phyloP scores from a whole-genome alignment of 2,113 vertebrate genomes.

The Daphoenositta chrysoptera region DNA sequence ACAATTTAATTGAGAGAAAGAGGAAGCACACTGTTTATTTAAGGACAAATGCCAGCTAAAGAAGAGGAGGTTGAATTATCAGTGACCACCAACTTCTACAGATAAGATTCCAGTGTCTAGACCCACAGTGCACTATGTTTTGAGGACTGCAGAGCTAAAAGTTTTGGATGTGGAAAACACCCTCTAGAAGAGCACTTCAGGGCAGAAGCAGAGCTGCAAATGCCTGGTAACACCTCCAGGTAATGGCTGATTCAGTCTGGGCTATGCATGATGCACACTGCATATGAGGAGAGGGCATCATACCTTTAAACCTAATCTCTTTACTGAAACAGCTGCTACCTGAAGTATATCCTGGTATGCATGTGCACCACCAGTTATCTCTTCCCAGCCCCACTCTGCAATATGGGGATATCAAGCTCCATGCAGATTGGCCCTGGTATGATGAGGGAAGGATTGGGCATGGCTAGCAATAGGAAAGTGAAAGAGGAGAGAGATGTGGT shows the following conservation, averaged over 20 bases:
- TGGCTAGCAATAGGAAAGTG: not conserved
- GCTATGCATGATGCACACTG: not conserved
- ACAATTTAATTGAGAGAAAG: not conserved
- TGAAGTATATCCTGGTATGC: not conserved
- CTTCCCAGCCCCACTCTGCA: not conserved
- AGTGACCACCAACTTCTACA: not conserved
- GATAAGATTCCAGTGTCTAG: not conserved
- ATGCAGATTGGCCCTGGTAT: not conserved
- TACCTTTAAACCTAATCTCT: not conserved
- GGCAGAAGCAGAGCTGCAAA: not conserved
- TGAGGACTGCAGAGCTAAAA: not conserved
- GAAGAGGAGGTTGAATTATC: not conserved
- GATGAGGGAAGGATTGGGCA: not conserved
- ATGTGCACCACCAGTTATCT: not conserved
- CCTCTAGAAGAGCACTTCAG: not conserved
- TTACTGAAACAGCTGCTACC: not conserved
- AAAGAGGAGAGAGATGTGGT: not conserved
- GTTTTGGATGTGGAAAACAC: not conserved
- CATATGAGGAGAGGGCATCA: rapidly evolving
- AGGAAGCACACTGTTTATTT: conserved; percentile 40
- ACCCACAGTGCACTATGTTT: not conserved
- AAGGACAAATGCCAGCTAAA: conserved; percentile 26
- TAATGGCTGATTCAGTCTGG: rapidly evolving
- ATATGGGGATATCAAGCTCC: not conserved
- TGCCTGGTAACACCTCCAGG: not conserved